These are phyloP conservation scores for Semnornis frantzii DNA, from an alignment of 2,113 vertebrate genomes.

Conservation along the genomic window DNA sequence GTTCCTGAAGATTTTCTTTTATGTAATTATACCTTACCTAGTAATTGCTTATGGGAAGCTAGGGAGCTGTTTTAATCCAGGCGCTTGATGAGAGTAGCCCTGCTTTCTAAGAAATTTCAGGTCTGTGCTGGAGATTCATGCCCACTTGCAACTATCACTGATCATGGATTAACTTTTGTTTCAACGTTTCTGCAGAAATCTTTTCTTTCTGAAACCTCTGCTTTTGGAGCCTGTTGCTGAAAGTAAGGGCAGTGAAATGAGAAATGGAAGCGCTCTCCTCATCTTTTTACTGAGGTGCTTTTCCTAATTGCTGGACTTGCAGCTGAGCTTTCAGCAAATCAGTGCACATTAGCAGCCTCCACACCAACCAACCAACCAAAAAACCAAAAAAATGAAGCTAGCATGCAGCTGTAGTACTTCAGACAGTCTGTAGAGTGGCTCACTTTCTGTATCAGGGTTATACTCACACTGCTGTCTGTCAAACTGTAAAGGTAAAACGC, in stretches of 20 bases:
- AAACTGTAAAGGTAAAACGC: conserved; percentile 35
- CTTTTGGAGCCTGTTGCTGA: not conserved
- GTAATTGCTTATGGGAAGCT: not conserved
- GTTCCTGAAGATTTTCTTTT: not conserved
- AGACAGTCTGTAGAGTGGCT: not conserved
- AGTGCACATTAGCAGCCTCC: not conserved
- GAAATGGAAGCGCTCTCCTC: not conserved
- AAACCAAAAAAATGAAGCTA: not conserved
- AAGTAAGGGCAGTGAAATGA: not conserved
- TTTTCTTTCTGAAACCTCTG: not conserved
- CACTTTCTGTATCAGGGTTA: conserved; percentile 18
- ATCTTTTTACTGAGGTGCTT: not conserved
- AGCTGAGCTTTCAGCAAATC: not conserved
- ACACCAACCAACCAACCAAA: not conserved
- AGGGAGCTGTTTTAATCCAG: not conserved
- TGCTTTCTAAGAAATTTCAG: not conserved
- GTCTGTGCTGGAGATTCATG: not conserved
- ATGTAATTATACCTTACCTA: not conserved
- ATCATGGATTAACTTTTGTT: not conserved
- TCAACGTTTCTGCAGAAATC: not conserved
- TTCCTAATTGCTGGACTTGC: not conserved
- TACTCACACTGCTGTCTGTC: conserved; percentile 12
- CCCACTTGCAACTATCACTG: not conserved
- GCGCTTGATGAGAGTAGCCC: not conserved
- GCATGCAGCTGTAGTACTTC: not conserved